These are phyloP conservation scores for Pammene aurita DNA, from an alignment of 2,888 invertebrate genomes.

Conservation along the genomic window DNA sequence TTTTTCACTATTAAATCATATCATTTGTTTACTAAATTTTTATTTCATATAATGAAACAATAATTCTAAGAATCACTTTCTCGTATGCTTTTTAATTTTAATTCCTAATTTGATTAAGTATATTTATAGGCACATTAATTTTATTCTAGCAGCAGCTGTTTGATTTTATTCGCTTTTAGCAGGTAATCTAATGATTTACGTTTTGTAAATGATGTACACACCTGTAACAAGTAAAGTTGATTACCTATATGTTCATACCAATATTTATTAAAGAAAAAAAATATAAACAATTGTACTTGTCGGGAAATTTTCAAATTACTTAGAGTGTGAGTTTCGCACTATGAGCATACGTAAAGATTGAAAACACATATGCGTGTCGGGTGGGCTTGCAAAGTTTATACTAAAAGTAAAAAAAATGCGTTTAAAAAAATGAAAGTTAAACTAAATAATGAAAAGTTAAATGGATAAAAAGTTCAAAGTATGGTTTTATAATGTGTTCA, in stretches of 20 bases:
- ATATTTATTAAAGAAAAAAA: neutral
- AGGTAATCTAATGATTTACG: conserved; percentile 9
- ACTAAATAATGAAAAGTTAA: too few relatives aligned
- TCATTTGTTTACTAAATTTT: neutral
- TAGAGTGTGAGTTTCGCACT: too few relatives aligned
- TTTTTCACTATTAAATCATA: neutral
- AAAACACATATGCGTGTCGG: too few relatives aligned
- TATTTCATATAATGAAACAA: neutral
- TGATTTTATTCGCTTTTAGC: conserved; percentile 22
- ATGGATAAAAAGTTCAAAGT: neutral
- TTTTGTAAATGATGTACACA: conserved; percentile 13
- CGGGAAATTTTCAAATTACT: too few relatives aligned
- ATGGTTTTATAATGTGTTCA: too few relatives aligned
- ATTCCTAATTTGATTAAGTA: conserved; percentile 14
- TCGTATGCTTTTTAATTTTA: neutral
- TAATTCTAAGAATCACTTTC: conserved; percentile 4
- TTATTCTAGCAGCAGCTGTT: conserved; percentile 28
- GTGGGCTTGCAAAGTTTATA: too few relatives aligned
- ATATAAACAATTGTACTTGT: neutral
- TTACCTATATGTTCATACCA: too few relatives aligned
- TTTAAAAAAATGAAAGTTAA: too few relatives aligned
- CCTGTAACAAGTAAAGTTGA: conserved; percentile 31
- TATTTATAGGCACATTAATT: conserved; percentile 39
- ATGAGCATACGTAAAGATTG: too few relatives aligned
- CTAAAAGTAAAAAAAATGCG: too few relatives aligned